Evolutionary conservation across 1,140 invertebrate genomes (phyloP), one percentile per base, ranked within the genome.

Genomic region (Elymnias hypermnestra): DNA sequence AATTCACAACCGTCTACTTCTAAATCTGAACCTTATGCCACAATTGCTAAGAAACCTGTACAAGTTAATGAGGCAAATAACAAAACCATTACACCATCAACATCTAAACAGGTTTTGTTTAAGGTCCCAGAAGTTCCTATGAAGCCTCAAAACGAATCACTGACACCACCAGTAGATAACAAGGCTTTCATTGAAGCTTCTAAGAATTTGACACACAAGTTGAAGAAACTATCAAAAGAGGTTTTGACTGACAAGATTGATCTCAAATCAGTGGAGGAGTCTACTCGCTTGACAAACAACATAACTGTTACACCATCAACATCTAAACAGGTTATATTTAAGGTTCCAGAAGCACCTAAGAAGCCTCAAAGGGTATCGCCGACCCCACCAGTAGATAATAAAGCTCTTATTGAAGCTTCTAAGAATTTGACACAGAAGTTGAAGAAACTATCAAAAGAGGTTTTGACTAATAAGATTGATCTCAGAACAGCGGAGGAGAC

Each of bases 361-460:
- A 81, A 77, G 21, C 63, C 71, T 9, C 69, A 72, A 31, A 63
- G 70, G 37, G 63, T 53, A 3, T 67, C 70, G 5, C 64, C 74
- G 3, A 70, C 65, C 5, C 72, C 78, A 10, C 64, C 75, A 9
- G 84, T 88, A 33, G 93, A 94, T 63, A 93, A 92, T 4, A 89
- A 91, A 44, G 92, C 93, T 5, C 88, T 97, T 2, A 92, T 94
- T 23, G 95, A 97, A 72, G 95, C 95, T 0, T 96, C 94, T 4
- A 90, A 95, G 45, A 97, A 96, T 77, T 88, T 97, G 12, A 97
- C 95, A 23, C 95, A 97, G 75, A 97, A 96, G 12, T 84, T 98
- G 9, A 93, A 95, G 69, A 94, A 96, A 77, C 88, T 98, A 35
- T 97, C 95, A 10, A 94, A 95, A 54, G 94, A 96, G 87, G 94